Evolutionary conservation across 2,113 vertebrate genomes (phyloP), one percentile per base, ranked within the genome.

Genomic region (Oncorhynchus mykiss): DNA sequence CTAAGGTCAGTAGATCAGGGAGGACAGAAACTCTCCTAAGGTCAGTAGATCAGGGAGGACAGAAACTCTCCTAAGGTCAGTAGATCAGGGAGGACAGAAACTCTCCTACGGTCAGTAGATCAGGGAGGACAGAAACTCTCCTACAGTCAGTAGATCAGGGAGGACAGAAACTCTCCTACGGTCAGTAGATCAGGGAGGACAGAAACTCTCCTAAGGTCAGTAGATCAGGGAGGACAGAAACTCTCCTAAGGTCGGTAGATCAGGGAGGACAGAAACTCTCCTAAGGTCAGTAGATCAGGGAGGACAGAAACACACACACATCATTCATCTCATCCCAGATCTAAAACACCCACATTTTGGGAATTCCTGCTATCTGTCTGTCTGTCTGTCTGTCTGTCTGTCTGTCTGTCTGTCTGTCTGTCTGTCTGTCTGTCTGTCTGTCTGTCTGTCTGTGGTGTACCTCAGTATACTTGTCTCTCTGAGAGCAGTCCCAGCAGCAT

Each of bases 81-180:
- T 25, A 25, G 25, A 25, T 25, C 25, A 25, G 25, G 2, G 25
- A 25, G 25, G 85, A 80, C 86, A 88, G 72, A 74, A 90, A 87
- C n/a, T 57, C 73, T 89, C 87, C 81, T 81, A 70, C 79, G 93
- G 91, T 91, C 88, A 87, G 84, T 0, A 78, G 82, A 81, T 85
- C 84, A 87, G 77, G 73, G 82, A 68, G 80, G 60, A 64, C 71
- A 48, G 65, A 57, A 54, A 70, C 25, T 25, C 25, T 25, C 25
- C 25, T 25, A 25, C 2, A 2, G 25, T 25, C 25, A 2, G 1
- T 25, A 25, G 25, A 25, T 25, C 25, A 25, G 25, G 25, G 25
- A 25, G 25, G 85, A 80, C 86, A 88, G 72, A 74, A 90, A 87
- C n/a, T 57, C 73, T 89, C 87, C 81, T 82, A 70, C 79, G 93